Conservation (phyloP, 2,888 invertebrate species). For the Unio pictorum region DNA sequence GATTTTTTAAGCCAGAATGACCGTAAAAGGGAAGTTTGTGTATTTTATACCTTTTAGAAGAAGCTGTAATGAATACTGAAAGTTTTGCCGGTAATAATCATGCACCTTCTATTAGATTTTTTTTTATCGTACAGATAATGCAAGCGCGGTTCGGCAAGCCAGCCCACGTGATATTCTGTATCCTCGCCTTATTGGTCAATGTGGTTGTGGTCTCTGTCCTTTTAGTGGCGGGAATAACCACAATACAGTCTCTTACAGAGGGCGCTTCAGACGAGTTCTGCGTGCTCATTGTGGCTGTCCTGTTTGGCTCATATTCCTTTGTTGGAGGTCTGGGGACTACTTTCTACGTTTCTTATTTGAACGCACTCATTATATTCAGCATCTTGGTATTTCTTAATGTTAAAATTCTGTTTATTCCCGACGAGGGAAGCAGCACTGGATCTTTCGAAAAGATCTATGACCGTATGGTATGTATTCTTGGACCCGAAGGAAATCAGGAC, state of each 20-base stretch:
- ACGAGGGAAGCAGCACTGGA: slow-evolving; percentile 23
- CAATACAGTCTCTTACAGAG: slow-evolving; percentile 50
- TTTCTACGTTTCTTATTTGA: slow-evolving; percentile 68
- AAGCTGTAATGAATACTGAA: too few relatives aligned
- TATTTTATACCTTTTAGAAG: too few relatives aligned
- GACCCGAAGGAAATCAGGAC: slow-evolving; percentile 48
- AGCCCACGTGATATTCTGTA: slow-evolving; percentile 58
- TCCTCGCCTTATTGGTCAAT: slow-evolving; percentile 60
- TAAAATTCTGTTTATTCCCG: slow-evolving; percentile 45
- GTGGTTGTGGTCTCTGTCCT: slow-evolving; percentile 56
- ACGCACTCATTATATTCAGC: slow-evolving; percentile 52
- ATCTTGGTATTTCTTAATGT: slow-evolving; percentile 48
- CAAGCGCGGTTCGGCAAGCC: slow-evolving; percentile 54
- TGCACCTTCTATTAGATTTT: too few relatives aligned
- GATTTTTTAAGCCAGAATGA: too few relatives aligned
- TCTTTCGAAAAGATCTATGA: slow-evolving; percentile 46
- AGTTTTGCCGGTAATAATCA: too few relatives aligned
- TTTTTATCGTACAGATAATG: slow-evolving; percentile 41
- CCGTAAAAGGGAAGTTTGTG: too few relatives aligned
- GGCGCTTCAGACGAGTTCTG: slow-evolving; percentile 59
- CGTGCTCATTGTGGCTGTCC: slow-evolving; percentile 55
- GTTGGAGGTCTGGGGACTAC: slow-evolving; percentile 64
- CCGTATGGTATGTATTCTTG: slow-evolving; percentile 38
- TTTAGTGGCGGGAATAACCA: slow-evolving; percentile 50
- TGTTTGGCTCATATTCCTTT: slow-evolving; percentile 60